These are phyloP conservation scores for Agapornis roseicollis DNA, from an alignment of 2,113 vertebrate genomes.

Conservation along the genomic window DNA sequence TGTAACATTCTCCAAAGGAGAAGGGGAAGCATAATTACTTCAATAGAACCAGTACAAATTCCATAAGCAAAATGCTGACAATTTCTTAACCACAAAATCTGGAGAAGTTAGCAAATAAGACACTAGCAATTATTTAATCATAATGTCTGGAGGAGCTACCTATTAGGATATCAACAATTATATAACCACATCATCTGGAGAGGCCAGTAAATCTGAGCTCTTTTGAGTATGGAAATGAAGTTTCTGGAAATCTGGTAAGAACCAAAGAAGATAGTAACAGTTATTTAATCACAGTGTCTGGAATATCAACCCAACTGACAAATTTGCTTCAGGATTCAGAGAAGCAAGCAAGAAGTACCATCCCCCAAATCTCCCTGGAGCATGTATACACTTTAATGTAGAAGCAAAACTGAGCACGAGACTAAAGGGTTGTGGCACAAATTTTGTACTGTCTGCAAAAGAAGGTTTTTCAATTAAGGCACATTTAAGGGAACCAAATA, in stretches of 20 bases:
- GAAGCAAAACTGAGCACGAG: not conserved
- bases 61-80: not conserved
- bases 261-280: not conserved
- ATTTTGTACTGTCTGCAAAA: not conserved
- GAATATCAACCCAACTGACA: not conserved
- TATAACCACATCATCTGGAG: not conserved
- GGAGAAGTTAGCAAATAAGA: not conserved
- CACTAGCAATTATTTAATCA: slow-evolving; percentile 17
- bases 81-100: not conserved
- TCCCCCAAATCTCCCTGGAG: not conserved
- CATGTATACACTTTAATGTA: not conserved
- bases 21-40: not conserved
- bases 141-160: not conserved
- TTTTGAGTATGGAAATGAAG: not conserved
- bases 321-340: not conserved
- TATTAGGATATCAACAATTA: not conserved
- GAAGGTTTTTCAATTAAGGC: accelerated
- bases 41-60: not conserved
- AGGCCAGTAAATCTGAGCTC: not conserved
- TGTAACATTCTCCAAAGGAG: not conserved
- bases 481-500: not conserved
- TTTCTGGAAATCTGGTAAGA: not conserved
- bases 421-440: not conserved
- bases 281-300: not conserved
- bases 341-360: not conserved